phyloP scores from a whole-genome alignment of 2,113 vertebrate species.

The Oplegnathus fasciatus region DNA sequence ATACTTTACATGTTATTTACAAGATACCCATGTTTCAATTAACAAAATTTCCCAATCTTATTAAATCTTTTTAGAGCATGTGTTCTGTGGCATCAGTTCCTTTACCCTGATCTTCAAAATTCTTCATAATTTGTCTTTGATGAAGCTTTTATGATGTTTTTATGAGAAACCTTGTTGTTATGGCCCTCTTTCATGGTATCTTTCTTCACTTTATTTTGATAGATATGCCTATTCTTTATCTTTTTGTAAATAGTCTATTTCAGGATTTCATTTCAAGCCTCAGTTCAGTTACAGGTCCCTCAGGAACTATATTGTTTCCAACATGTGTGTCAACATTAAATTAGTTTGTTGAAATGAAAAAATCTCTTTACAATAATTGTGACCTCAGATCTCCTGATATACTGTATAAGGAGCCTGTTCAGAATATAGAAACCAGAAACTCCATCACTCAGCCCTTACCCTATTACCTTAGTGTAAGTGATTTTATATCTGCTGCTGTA shows the following conservation, averaged over 20 bases:
- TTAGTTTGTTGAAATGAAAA: slow-evolving; percentile 53
- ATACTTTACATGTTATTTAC: neutral
- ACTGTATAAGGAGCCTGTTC: slow-evolving; percentile 50
- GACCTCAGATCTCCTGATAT: slow-evolving; percentile 53
- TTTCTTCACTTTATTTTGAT: neutral
- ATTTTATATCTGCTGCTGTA: slow-evolving; percentile 35
- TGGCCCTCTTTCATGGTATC: neutral
- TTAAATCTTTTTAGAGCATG: neutral
- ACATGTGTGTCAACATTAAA: slow-evolving; percentile 45
- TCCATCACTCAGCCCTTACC: slow-evolving; percentile 58
- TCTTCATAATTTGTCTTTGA: neutral
- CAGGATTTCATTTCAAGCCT: slow-evolving; percentile 17
- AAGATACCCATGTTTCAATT: neutral
- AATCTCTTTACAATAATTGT: slow-evolving; percentile 45
- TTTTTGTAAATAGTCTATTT: neutral
- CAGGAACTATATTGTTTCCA: slow-evolving; percentile 26
- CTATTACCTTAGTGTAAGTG: slow-evolving; percentile 51
- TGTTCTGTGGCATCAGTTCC: neutral
- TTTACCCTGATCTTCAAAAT: slow-evolving; percentile 7
- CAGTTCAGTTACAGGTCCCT: slow-evolving; percentile 16
- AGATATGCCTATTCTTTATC: neutral
- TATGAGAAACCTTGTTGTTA: neutral
- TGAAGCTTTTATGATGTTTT: neutral
- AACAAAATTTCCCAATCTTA: neutral
- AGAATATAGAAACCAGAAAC: slow-evolving; percentile 71